A percentile compares a stretch with the other conserved stretches of the same genome.
These are phyloP conservation scores for Clostera curtula DNA, from an alignment of 2,888 invertebrate species.

Conservation along the genomic window DNA sequence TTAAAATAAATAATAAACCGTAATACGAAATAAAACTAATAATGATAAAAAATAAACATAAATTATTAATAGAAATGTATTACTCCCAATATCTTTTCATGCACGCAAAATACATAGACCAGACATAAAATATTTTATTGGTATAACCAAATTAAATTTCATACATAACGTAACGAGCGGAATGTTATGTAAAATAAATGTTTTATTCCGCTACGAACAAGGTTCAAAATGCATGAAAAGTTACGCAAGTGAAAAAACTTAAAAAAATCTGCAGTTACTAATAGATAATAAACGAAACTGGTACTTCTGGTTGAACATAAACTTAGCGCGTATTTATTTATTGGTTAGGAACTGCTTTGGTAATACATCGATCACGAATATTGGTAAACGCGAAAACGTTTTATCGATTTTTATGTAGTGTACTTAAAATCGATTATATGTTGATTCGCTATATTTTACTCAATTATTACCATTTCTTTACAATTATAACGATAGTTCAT, in stretches of 20 bases:
- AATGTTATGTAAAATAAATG: background rate
- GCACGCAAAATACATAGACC: constrained; percentile 9
- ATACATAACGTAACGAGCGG: background rate
- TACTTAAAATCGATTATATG: constrained; percentile 1
- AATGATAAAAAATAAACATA: constrained; percentile 45
- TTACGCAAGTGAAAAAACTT: constrained; percentile 19
- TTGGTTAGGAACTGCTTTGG: constrained; percentile 15
- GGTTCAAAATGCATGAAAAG: constrained; percentile 17
- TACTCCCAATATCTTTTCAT: constrained; percentile 26
- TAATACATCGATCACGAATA: constrained; percentile 11
- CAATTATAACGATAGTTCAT: too few species aligned
- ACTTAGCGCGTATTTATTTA: constrained; percentile 19
- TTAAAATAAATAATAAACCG: constrained; percentile 42
- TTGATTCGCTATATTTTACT: background rate
- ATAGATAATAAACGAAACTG: constrained; percentile 22
- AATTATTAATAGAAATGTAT: constrained; percentile 42
- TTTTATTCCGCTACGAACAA: background rate
- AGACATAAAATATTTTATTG: constrained; percentile 19
- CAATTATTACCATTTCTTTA: too few species aligned
- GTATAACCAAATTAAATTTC: constrained; percentile 4
- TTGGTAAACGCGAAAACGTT: constrained; percentile 11
- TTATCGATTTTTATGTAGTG: constrained; percentile 4
- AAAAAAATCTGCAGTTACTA: constrained; percentile 18
- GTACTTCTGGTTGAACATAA: constrained; percentile 21
- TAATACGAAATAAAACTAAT: constrained; percentile 44